Conservation (phyloP, 2,888 invertebrate species). For the Erebia aethiops region DNA sequence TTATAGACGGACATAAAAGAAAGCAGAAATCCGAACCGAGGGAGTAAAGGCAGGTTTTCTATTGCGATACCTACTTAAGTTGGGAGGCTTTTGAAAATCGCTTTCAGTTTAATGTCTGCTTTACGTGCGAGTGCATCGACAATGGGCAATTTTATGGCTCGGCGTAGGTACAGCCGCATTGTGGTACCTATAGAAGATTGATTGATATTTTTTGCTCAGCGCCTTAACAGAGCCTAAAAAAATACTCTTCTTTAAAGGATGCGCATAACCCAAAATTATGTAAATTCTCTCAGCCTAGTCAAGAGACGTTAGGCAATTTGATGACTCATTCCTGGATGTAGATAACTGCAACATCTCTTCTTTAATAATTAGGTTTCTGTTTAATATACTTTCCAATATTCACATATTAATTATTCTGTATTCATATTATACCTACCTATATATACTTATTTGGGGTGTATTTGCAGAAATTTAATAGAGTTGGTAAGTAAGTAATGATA, state of each 20-base stretch:
- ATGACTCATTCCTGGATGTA: too few species aligned
- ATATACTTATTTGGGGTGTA: too few species aligned
- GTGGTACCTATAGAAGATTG: conserved; percentile 18
- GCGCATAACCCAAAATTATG: neutral
- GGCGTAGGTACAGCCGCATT: conserved; percentile 39
- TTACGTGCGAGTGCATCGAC: conserved; percentile 64
- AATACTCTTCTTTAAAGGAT: neutral
- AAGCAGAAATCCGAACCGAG: conserved; percentile 33
- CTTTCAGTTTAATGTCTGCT: conserved; percentile 70
- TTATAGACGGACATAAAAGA: conserved; percentile 32
- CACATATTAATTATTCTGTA: too few species aligned
- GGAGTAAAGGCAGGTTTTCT: conserved; percentile 37
- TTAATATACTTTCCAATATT: too few species aligned
- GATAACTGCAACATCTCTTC: too few species aligned
- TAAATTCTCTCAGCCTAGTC: too few species aligned
- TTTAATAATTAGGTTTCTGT: too few species aligned
- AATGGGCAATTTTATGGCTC: conserved; percentile 67
- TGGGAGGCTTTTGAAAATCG: conserved; percentile 67
- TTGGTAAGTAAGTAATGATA: too few species aligned
- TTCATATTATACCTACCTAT: too few species aligned
- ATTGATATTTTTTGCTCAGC: conserved; percentile 27
- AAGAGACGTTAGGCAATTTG: too few species aligned
- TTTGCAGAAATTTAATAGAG: too few species aligned
- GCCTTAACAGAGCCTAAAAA: neutral
- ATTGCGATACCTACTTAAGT: conserved; percentile 56